Percentiles rank a stretch among this genome's conserved stretches.
Evolutionary conservation across 2,888 invertebrate genomes (phyloP).

Genomic region (Gari tellinella): DNA sequence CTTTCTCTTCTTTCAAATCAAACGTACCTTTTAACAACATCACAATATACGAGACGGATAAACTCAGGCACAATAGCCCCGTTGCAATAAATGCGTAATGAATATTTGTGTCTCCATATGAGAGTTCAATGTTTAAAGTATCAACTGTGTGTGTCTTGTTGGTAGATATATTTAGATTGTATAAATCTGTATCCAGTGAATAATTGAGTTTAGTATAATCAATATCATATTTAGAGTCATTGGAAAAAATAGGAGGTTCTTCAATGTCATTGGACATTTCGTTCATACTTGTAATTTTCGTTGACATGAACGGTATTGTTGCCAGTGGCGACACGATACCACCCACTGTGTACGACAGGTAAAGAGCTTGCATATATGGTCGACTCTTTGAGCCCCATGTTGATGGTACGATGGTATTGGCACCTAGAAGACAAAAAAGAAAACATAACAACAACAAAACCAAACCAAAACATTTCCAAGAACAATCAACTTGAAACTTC

Average conservation of each 20-base stretch:
- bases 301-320: slow-evolving; percentile 45
- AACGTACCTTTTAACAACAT: not conserved
- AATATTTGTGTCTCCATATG: not conserved
- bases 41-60: slow-evolving; percentile 1
- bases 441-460: too few species aligned
- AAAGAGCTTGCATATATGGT: slow-evolving; percentile 43
- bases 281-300: not conserved
- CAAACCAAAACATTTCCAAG: too few species aligned
- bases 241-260: too few species aligned
- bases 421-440: slow-evolving; percentile 23
- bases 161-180: too few species aligned
- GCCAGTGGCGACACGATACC: slow-evolving; percentile 38
- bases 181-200: too few species aligned
- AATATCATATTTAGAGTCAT: too few species aligned
- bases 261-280: too few species aligned
- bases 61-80: not conserved
- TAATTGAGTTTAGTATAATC: too few species aligned
- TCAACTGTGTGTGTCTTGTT: not conserved
- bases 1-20: not conserved
- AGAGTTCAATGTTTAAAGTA: too few species aligned
- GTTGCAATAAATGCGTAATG: slow-evolving; percentile 13
- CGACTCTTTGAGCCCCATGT: slow-evolving; percentile 36
- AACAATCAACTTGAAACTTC: too few species aligned
- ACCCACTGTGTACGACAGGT: slow-evolving; percentile 42
- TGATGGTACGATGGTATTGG: slow-evolving; percentile 46